These are phyloP conservation scores for Ammospiza maritima DNA, from an alignment of 2,797 vertebrate genomes.

Conservation along the genomic window DNA sequence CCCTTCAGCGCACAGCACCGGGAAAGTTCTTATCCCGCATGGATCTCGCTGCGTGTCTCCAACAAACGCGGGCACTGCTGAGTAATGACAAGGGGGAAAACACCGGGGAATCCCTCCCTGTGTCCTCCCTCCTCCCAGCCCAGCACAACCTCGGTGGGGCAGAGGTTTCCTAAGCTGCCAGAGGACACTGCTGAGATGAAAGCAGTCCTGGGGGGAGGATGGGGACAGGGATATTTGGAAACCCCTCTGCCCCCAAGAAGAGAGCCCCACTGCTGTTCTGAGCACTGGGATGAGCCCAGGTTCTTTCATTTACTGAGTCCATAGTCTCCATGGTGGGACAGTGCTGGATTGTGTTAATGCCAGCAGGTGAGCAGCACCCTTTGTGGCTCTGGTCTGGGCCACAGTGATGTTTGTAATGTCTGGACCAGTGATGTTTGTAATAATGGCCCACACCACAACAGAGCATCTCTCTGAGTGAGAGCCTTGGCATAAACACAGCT, in stretches of 20 bases:
- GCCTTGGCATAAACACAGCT: neutral
- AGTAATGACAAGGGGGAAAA: accelerated
- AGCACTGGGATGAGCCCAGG: neutral
- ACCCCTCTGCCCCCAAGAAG: neutral
- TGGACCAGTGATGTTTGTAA: neutral
- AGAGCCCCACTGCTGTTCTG: accelerated
- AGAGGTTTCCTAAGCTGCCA: accelerated
- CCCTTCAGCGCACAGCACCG: neutral
- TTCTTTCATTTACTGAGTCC: neutral
- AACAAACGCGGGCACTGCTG: neutral
- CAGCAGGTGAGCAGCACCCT: neutral
- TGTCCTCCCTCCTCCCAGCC: neutral
- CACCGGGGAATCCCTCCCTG: accelerated
- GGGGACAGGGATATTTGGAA: neutral
- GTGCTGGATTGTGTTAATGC: neutral
- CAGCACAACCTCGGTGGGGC: neutral
- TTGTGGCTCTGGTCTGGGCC: neutral
- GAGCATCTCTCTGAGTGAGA: neutral
- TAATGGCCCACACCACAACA: neutral
- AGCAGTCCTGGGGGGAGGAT: accelerated
- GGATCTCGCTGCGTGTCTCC: accelerated
- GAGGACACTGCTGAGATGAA: neutral
- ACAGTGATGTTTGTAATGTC: neutral
- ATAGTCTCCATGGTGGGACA: accelerated
- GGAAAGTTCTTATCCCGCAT: neutral